Conservation (phyloP, 2,797 vertebrate genomes). For the Poecilia velifera region DNA sequence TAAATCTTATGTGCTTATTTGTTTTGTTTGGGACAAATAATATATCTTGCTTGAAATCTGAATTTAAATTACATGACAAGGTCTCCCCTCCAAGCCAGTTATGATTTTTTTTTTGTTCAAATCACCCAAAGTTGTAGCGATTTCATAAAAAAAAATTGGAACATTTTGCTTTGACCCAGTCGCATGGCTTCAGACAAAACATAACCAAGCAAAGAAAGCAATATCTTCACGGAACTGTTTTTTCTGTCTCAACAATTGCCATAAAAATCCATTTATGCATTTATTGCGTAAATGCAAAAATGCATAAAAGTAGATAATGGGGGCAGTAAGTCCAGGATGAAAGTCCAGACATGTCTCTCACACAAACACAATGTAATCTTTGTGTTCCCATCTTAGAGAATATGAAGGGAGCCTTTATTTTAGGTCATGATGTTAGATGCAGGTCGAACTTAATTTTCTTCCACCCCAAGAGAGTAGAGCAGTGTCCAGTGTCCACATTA, state of each 20-base stretch:
- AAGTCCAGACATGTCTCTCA: neutral
- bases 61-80: neutral
- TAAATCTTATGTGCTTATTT: neutral
- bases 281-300: neutral
- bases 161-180: neutral
- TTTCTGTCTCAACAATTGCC: neutral
- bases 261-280: neutral
- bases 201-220: neutral
- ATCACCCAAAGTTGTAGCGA: neutral
- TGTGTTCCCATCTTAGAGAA: neutral
- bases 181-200: neutral
- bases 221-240: neutral
- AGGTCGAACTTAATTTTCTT: neutral
- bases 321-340: neutral
- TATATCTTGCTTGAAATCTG: neutral
- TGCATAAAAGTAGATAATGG: neutral
- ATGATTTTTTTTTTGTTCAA: neutral
- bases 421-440: neutral
- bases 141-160: neutral
- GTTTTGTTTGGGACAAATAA: neutral
- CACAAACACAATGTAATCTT: neutral
- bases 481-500: neutral
- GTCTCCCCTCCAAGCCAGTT: neutral
- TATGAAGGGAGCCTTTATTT: neutral
- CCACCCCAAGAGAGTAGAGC: neutral